These are phyloP conservation scores for Harpalus rubripes DNA, from an alignment of 2,888 invertebrate species.

Conservation along the genomic window DNA sequence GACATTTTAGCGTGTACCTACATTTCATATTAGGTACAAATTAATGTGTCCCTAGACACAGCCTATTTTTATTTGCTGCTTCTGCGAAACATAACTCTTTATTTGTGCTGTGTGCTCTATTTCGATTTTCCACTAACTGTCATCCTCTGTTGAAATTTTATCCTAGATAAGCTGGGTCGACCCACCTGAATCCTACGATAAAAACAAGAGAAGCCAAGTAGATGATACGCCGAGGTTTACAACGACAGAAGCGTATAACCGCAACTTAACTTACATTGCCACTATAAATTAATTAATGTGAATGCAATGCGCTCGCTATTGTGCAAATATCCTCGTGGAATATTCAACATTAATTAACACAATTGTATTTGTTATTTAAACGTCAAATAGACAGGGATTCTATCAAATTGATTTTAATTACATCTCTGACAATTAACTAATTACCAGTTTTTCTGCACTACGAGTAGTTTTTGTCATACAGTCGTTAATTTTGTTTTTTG, in stretches of 20 bases:
- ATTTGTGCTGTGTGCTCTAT: too few relatives aligned
- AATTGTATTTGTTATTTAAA: constrained; percentile 7
- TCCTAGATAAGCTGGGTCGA: constrained; percentile 27
- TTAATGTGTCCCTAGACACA: too few relatives aligned
- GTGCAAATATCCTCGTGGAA: constrained; percentile 9
- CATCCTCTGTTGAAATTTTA: background rate
- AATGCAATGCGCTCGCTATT: background rate
- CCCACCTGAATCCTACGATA: constrained; percentile 18
- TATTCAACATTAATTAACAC: constrained; percentile 3
- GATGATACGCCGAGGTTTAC: constrained; percentile 15
- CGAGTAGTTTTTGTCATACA: background rate
- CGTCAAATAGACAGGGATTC: background rate
- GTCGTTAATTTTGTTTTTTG: background rate
- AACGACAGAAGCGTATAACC: constrained; percentile 12
- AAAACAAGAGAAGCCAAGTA: constrained; percentile 27
- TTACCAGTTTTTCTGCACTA: background rate
- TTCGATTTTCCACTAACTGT: background rate
- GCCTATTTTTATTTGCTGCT: too few relatives aligned
- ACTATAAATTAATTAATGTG: constrained; percentile 26
- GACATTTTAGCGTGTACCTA: too few relatives aligned
- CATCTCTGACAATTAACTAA: background rate
- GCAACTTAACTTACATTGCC: constrained; percentile 1
- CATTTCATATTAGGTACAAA: too few relatives aligned
- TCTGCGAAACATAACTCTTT: too few relatives aligned
- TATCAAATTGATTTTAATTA: background rate